phyloP scores from a whole-genome alignment of 2,797 vertebrate genomes.

The Peromyscus nudipes region DNA sequence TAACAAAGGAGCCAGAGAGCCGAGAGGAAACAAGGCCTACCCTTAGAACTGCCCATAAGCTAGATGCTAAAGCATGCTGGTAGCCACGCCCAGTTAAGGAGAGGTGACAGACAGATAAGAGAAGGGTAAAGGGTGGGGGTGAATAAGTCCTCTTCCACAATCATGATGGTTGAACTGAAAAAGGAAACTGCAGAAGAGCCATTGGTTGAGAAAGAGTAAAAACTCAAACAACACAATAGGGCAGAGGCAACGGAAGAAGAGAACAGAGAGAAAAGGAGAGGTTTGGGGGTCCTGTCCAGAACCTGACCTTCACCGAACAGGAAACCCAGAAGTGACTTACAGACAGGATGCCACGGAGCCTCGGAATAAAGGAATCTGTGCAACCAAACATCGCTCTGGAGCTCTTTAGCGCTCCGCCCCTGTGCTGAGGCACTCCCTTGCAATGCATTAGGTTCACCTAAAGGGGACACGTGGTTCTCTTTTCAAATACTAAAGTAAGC shows the following conservation, averaged over 20 bases:
- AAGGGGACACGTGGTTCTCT: neutral
- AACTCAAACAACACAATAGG: neutral
- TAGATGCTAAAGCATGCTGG: neutral
- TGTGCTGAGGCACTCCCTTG: neutral
- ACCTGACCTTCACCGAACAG: neutral
- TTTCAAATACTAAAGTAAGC: neutral
- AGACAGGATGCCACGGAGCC: neutral
- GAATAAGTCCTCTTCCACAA: neutral
- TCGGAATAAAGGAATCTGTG: conserved; percentile 28
- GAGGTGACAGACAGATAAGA: neutral
- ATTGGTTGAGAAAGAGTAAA: neutral
- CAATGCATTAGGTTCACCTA: conserved; percentile 27
- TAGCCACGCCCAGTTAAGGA: neutral
- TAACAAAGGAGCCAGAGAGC: neutral
- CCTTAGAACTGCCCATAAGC: neutral
- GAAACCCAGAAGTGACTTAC: neutral
- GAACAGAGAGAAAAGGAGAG: neutral
- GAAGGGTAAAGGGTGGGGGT: neutral
- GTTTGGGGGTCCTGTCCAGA: neutral
- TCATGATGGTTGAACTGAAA: neutral
- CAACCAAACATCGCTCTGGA: neutral
- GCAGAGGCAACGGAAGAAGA: neutral
- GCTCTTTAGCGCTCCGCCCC: neutral
- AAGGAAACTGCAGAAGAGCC: neutral
- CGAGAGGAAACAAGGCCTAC: neutral